Evolutionary conservation across 2,888 invertebrate genomes (phyloP).

Genomic region (Deilephila elpenor): DNA sequence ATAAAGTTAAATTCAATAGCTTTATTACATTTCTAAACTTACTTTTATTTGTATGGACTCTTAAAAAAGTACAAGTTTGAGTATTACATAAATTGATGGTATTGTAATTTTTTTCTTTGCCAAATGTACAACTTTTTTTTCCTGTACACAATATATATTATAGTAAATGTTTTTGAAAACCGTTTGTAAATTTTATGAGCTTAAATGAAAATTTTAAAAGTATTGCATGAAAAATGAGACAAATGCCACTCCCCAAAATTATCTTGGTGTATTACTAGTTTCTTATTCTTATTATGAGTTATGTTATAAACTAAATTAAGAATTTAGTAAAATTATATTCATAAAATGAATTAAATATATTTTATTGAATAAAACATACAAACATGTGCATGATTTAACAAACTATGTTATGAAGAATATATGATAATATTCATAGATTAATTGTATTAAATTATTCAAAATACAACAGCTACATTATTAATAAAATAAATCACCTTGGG

Average conservation of each 20-base stretch:
- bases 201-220: neutral
- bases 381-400: neutral
- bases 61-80: too few species aligned
- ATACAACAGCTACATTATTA: too few species aligned
- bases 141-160: too few species aligned
- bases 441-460: neutral
- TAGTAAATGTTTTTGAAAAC: too few species aligned
- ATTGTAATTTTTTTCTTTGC: too few species aligned
- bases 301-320: neutral
- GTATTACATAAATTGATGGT: too few species aligned
- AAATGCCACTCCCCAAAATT: neutral
- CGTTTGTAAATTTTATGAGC: too few species aligned
- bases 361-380: slow-evolving; percentile 8
- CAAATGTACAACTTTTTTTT: too few species aligned
- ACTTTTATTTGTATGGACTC: too few species aligned
- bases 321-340: neutral
- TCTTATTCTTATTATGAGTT: neutral
- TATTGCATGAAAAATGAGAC: neutral
- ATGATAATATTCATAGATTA: neutral
- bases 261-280: neutral
- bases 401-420: neutral
- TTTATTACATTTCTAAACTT: too few species aligned
- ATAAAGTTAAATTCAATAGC: too few species aligned
- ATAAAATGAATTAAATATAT: neutral
- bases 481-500: too few species aligned